phyloP scores from a whole-genome alignment of 1,140 invertebrate species.

The Hesperophylax magnus region DNA sequence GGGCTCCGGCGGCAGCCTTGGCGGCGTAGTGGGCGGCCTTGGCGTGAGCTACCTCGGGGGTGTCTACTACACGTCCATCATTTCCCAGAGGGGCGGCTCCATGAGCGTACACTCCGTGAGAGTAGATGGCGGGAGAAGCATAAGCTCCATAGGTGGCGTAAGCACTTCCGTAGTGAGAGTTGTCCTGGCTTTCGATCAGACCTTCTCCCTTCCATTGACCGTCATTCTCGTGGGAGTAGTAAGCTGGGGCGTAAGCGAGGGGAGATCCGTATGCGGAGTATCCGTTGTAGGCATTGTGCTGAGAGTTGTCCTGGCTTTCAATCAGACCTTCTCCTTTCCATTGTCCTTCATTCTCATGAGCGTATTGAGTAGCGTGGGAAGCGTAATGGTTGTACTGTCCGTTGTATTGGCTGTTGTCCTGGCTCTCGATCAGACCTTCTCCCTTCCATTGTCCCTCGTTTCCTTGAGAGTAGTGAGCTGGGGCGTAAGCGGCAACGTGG shows the following conservation, averaged over 20 bases:
- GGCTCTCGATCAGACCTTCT: conserved; percentile 47
- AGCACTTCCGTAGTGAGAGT: too few species aligned
- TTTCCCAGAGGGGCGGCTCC: conserved; percentile 49
- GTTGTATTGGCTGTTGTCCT: conserved; percentile 17
- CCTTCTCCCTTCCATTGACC: conserved; percentile 47
- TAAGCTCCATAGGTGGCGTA: conserved; percentile 23
- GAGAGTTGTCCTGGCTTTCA: conserved; percentile 36
- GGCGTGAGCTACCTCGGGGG: conserved; percentile 69
- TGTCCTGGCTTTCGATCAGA: conserved; percentile 46
- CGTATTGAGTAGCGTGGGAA: neutral
- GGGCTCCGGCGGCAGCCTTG: conserved; percentile 56
- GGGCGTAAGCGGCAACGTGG: neutral
- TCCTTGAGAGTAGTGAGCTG: neutral
- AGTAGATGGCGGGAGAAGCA: conserved; percentile 56
- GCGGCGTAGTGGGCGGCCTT: conserved; percentile 65
- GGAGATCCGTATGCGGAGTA: conserved; percentile 61
- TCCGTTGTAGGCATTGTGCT: conserved; percentile 56
- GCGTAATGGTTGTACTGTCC: neutral
- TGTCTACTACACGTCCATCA: conserved; percentile 64
- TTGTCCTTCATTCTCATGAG: conserved; percentile 16
- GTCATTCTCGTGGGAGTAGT: conserved; percentile 34
- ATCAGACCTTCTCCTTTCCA: conserved; percentile 44
- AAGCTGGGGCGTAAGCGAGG: conserved; percentile 37
- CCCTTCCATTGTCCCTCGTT: conserved; percentile 48
- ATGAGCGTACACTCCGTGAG: conserved; percentile 42